Conservation (phyloP, 2,113 vertebrate genomes). For the Xiphophorus couchianus region DNA sequence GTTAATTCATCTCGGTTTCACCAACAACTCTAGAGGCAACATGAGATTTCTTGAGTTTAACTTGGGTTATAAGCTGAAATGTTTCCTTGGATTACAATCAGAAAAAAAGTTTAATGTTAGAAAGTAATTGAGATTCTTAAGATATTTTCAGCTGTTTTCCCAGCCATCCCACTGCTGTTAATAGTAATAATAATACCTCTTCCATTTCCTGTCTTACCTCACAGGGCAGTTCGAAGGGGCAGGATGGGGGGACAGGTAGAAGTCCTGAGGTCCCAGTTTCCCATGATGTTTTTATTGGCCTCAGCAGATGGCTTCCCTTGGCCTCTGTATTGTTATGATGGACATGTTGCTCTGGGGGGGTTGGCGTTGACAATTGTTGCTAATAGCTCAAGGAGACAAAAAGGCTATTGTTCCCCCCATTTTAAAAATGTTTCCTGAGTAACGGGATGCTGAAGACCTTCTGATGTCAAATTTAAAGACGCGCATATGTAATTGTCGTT, state of each 20-base stretch:
- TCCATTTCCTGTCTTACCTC: slow-evolving; percentile 63
- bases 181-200: slow-evolving; percentile 43
- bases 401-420: slow-evolving; percentile 41
- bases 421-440: slow-evolving; percentile 58
- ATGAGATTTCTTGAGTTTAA: background rate
- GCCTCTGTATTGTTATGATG: slow-evolving; percentile 61
- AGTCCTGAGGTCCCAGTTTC: slow-evolving; percentile 60
- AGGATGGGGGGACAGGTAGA: slow-evolving; percentile 51
- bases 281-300: slow-evolving; percentile 78
- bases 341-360: slow-evolving; percentile 60
- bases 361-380: slow-evolving; percentile 72
- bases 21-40: background rate
- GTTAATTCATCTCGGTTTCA: background rate
- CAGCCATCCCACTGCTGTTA: slow-evolving; percentile 17
- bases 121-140: background rate
- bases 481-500: slow-evolving; percentile 19
- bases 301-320: slow-evolving; percentile 78
- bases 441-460: slow-evolving; percentile 59
- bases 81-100: background rate
- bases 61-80: background rate
- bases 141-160: background rate
- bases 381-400: slow-evolving; percentile 67
- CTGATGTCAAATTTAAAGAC: slow-evolving; percentile 58
- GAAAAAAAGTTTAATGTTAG: slow-evolving; percentile 3
- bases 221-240: slow-evolving; percentile 38